Conservation (phyloP, 2,888 invertebrate species). For the Parnassius mnemosyne region DNA sequence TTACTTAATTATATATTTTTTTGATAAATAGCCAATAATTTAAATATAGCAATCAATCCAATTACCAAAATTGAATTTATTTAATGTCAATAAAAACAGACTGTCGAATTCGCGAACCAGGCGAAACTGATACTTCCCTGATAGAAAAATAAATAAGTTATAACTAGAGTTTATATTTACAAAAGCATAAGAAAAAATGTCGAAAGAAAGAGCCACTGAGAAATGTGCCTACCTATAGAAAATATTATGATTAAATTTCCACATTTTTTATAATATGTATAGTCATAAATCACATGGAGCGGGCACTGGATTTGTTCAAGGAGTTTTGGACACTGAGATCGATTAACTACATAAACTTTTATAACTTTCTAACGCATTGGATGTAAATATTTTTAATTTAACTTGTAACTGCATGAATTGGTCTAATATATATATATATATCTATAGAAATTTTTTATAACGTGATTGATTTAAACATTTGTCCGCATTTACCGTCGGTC, state of each 20-base stretch:
- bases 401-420: slow-evolving; percentile 47
- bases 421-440: slow-evolving; percentile 29
- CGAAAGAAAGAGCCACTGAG: slow-evolving; percentile 63
- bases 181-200: slow-evolving; percentile 73
- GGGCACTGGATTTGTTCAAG: slow-evolving; percentile 76
- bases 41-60: slow-evolving; percentile 10
- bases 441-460: slow-evolving; percentile 20
- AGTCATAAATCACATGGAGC: slow-evolving; percentile 68
- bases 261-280: slow-evolving; percentile 53
- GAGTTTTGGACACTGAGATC: slow-evolving; percentile 74
- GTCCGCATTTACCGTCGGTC: slow-evolving; percentile 44
- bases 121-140: slow-evolving; percentile 41
- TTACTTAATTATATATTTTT: slow-evolving; percentile 29
- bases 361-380: slow-evolving; percentile 53
- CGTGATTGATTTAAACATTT: slow-evolving; percentile 31
- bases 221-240: slow-evolving; percentile 74
- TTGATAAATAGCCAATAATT: slow-evolving; percentile 14
- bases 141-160: slow-evolving; percentile 75
- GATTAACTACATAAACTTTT: slow-evolving; percentile 47
- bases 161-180: slow-evolving; percentile 72
- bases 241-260: slow-evolving; percentile 63
- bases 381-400: slow-evolving; percentile 43
- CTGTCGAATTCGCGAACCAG: slow-evolving; percentile 35
- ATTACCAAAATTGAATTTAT: slow-evolving; percentile 7
- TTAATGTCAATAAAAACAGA: slow-evolving; percentile 25